Evolutionary conservation across 2,888 invertebrate genomes (phyloP).

Genomic region (Pristionchus entomophagus): DNA sequence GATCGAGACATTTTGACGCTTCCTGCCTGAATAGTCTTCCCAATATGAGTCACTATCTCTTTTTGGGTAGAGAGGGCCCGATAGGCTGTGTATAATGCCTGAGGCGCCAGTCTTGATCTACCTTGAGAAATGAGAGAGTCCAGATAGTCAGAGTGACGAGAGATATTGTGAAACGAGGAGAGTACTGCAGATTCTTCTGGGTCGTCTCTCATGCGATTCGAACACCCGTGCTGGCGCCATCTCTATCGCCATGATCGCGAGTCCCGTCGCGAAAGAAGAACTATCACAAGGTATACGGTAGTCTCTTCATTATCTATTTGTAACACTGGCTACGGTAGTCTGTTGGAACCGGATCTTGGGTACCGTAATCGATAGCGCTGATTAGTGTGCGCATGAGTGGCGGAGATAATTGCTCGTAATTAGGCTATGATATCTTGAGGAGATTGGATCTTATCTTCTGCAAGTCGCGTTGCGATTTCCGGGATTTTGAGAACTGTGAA

Average conservation of each 20-base stretch:
- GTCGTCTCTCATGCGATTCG: conserved; percentile 2
- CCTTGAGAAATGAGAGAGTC: not conserved
- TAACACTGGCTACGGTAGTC: not conserved
- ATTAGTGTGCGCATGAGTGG: not conserved
- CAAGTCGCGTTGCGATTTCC: too few relatives aligned
- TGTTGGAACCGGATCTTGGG: not conserved
- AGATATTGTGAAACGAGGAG: not conserved
- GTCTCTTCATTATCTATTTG: not conserved
- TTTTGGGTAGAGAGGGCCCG: too few relatives aligned
- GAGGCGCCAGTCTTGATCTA: not conserved
- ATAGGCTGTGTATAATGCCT: not conserved
- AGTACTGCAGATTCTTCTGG: conserved; percentile 20
- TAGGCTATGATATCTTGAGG: conserved; percentile 25
- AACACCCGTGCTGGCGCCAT: conserved; percentile 12
- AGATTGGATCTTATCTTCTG: too few relatives aligned
- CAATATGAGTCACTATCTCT: too few relatives aligned
- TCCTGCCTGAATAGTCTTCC: too few relatives aligned
- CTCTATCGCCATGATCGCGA: not conserved
- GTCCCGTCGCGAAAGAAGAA: not conserved
- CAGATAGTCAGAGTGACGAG: not conserved
- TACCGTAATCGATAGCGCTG: conserved; percentile 12
- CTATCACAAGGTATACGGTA: conserved; percentile 19
- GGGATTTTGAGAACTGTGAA: too few relatives aligned
- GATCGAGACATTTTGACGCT: too few relatives aligned
- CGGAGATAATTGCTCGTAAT: conserved; percentile 19